phyloP scores from a whole-genome alignment of 2,797 vertebrate species.

The Sebastes cheni region DNA sequence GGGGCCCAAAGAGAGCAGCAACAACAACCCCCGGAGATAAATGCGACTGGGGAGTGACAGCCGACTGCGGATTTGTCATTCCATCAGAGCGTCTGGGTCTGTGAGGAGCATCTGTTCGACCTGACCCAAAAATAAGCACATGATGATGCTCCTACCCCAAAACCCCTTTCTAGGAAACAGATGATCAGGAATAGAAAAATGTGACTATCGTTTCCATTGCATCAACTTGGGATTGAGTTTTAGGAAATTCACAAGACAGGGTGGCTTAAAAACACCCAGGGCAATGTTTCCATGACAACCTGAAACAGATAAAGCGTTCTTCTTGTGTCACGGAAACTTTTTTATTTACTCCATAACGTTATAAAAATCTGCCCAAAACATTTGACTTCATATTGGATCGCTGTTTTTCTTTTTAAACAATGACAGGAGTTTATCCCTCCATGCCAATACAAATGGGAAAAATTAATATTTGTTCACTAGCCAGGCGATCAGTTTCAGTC shows the following conservation, averaged over 20 bases:
- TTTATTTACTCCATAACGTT: slow-evolving; percentile 39
- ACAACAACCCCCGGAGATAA: slow-evolving; percentile 1
- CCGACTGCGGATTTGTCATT: slow-evolving; percentile 32
- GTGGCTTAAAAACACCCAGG: slow-evolving; percentile 20
- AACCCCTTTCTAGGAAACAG: slow-evolving; percentile 65
- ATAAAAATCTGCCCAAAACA: background rate
- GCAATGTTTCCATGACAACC: slow-evolving; percentile 50
- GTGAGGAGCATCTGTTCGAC: slow-evolving; percentile 54
- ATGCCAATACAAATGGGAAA: background rate
- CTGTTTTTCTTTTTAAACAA: background rate
- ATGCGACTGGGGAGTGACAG: background rate
- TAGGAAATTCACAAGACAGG: slow-evolving; percentile 58
- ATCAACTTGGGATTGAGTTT: slow-evolving; percentile 47
- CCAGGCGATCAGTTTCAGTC: background rate
- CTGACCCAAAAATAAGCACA: slow-evolving; percentile 63
- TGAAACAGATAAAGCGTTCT: slow-evolving; percentile 43
- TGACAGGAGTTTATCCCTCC: background rate
- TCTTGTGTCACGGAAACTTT: slow-evolving; percentile 7
- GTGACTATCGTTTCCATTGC: slow-evolving; percentile 62
- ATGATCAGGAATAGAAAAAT: slow-evolving; percentile 64
- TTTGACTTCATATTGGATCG: background rate
- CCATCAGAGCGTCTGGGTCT: slow-evolving; percentile 21
- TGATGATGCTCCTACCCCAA: slow-evolving; percentile 40
- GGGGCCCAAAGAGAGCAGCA: slow-evolving; percentile 3
- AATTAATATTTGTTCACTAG: background rate